A percentile compares a stretch with the other conserved stretches of the same genome.
phyloP scores from a whole-genome alignment of 2,797 vertebrate genomes.

The Sitta carolinensis region DNA sequence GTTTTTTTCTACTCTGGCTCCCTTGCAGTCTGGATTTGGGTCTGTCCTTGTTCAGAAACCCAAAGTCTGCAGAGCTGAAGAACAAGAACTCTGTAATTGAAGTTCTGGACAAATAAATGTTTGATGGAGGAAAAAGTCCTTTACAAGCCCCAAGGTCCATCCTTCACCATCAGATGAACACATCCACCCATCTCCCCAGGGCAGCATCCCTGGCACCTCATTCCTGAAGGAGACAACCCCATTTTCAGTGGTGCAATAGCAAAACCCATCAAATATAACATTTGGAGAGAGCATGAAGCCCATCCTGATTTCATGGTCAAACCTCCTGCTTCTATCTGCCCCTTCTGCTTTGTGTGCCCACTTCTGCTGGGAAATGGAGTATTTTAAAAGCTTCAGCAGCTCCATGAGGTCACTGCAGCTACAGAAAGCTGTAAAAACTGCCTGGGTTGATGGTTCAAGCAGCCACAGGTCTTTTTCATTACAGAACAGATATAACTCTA shows the following conservation, averaged over 20 bases:
- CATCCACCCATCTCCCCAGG: not conserved
- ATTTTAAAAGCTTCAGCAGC: conserved; percentile 26
- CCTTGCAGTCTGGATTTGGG: rapidly evolving
- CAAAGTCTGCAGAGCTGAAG: not conserved
- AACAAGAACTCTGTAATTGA: not conserved
- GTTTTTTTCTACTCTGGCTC: not conserved
- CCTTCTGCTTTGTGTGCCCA: not conserved
- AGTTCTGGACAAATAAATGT: not conserved
- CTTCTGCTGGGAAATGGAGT: conserved; percentile 14
- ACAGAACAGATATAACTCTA: conserved; percentile 67
- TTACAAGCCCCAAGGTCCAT: not conserved
- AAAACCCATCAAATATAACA: rapidly evolving
- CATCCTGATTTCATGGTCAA: not conserved
- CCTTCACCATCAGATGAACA: not conserved
- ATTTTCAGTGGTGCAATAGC: not conserved
- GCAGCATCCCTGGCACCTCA: not conserved
- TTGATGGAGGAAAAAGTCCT: not conserved
- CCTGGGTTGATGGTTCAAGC: conserved; percentile 37
- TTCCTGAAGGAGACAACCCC: not conserved
- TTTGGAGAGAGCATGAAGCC: not conserved
- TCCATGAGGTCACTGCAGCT: conserved; percentile 63
- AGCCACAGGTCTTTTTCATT: conserved; percentile 73
- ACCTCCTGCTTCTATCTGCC: not conserved
- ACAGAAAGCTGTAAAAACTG: conserved; percentile 42
- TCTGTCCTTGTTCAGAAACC: not conserved